A percentile compares a stretch with the other conserved stretches of the same genome.
phyloP scores from a whole-genome alignment of 2,888 invertebrate species.

The Amblyjoppa fuscipennis region DNA sequence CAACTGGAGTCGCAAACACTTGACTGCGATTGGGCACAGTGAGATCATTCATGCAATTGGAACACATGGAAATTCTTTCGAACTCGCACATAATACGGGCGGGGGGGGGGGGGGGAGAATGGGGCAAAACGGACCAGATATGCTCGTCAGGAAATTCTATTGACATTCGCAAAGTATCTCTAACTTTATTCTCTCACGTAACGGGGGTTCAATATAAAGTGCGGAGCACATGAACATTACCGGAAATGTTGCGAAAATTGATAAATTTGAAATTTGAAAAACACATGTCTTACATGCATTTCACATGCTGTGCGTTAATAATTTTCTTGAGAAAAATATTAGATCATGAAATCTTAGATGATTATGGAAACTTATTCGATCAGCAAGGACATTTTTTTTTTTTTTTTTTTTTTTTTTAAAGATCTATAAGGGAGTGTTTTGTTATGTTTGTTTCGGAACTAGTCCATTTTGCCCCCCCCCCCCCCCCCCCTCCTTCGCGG shows the following conservation, averaged over 20 bases:
- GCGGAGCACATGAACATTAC: too few relatives aligned
- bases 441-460: too few relatives aligned
- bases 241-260: too few relatives aligned
- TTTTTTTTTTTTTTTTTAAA: neutral
- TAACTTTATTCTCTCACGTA: too few relatives aligned
- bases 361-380: too few relatives aligned
- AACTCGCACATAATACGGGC: neutral
- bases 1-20: constrained; percentile 44
- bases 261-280: too few relatives aligned
- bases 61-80: constrained; percentile 43
- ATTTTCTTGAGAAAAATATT: neutral
- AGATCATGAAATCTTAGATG: too few relatives aligned
- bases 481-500: too few relatives aligned
- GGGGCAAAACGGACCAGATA: neutral
- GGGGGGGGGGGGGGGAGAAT: neutral
- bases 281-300: too few relatives aligned
- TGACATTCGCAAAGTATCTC: neutral
- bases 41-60: constrained; percentile 59
- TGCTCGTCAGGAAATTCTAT: neutral
- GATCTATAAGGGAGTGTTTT: too few relatives aligned
- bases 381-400: neutral
- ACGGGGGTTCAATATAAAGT: too few relatives aligned
- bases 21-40: constrained; percentile 46
- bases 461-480: too few relatives aligned
- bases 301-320: neutral